These are phyloP conservation scores for Coturnix japonica DNA, from an alignment of 2,113 vertebrate genomes.

Conservation along the genomic window DNA sequence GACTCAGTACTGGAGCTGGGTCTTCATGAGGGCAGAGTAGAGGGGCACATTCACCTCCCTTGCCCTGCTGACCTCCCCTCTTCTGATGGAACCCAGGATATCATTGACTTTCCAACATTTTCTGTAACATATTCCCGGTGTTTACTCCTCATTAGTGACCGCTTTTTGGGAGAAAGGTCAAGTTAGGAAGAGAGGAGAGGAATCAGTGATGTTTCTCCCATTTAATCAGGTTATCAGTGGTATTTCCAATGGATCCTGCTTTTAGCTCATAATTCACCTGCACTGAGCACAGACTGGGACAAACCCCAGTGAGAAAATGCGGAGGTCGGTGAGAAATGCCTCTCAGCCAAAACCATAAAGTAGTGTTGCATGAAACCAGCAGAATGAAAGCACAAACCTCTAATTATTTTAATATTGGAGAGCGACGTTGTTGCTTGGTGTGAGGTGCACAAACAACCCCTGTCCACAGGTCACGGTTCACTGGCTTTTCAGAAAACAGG, in stretches of 20 bases:
- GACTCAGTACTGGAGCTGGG: no score
- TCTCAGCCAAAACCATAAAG: slow-evolving; percentile 38
- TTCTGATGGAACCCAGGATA: no score
- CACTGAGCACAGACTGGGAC: not conserved
- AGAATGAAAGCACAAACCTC: slow-evolving; percentile 53
- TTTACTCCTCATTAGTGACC: not conserved
- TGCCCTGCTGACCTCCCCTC: no score
- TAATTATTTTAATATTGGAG: slow-evolving; percentile 68
- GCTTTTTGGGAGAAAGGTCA: not conserved
- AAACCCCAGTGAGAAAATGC: not conserved
- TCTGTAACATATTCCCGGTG: not conserved
- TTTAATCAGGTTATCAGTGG: not conserved
- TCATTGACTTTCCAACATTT: no score
- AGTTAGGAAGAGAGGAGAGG: not conserved
- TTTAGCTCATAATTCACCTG: not conserved
- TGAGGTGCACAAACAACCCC: slow-evolving; percentile 45
- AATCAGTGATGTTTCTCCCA: not conserved
- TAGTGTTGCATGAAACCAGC: slow-evolving; percentile 19
- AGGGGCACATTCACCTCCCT: no score
- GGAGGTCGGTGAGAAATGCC: not conserved
- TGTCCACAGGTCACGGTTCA: slow-evolving; percentile 51
- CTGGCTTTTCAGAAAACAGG: slow-evolving; percentile 18
- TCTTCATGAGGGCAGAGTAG: no score
- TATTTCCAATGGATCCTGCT: not conserved
- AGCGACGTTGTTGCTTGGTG: not conserved